phyloP scores from a whole-genome alignment of 2,113 vertebrate genomes.

The Rhabdornis inornatus region DNA sequence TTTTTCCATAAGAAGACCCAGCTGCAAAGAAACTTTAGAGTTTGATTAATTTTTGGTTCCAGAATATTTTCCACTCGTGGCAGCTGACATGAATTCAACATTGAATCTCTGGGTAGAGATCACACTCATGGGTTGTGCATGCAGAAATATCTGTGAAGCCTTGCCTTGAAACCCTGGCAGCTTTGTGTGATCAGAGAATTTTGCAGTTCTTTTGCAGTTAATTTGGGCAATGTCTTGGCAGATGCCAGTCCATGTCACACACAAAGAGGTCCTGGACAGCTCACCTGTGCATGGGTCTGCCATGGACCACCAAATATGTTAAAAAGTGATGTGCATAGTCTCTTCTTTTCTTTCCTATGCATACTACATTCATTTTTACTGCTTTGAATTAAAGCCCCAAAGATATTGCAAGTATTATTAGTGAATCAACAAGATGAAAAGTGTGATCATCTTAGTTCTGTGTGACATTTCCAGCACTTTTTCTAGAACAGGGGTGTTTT shows the following conservation, averaged over 20 bases:
- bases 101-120: neutral
- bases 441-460: neutral
- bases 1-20: neutral
- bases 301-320: neutral
- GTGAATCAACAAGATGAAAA: neutral
- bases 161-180: neutral
- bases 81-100: neutral
- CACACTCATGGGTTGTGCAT: rapidly evolving
- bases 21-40: neutral
- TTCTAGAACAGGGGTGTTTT: neutral
- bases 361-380: neutral
- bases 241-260: neutral
- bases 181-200: neutral
- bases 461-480: neutral
- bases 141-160: neutral
- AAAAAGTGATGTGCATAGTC: neutral
- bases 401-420: neutral
- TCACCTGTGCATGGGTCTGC: neutral
- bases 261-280: neutral
- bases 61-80: neutral
- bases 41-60: neutral
- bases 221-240: neutral
- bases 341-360: neutral
- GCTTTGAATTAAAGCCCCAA: neutral
- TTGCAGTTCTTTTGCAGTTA: too few relatives aligned